phyloP scores from a whole-genome alignment of 2,113 vertebrate species.

The Onychostoma macrolepis region DNA sequence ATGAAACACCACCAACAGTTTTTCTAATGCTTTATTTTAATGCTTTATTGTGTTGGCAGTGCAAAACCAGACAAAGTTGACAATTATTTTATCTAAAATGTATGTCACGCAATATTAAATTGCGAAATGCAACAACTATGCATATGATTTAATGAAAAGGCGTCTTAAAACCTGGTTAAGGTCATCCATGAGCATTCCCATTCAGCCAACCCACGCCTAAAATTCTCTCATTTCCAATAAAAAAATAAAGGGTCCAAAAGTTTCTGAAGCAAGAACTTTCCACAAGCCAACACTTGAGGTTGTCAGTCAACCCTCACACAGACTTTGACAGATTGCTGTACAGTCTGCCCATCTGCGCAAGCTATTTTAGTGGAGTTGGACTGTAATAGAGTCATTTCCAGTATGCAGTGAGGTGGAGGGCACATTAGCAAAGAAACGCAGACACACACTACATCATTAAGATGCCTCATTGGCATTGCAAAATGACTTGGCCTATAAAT shows the following conservation, averaged over 20 bases:
- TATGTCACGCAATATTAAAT: neutral
- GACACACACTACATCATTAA: conserved; percentile 53
- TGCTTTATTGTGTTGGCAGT: neutral
- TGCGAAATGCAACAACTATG: neutral
- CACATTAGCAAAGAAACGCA: conserved; percentile 61
- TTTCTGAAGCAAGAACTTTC: conserved; percentile 20
- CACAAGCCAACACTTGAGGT: conserved; percentile 34
- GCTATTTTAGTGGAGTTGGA: conserved; percentile 57
- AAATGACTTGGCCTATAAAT: conserved; percentile 32
- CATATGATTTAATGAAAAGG: neutral
- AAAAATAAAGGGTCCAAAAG: neutral
- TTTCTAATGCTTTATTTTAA: neutral
- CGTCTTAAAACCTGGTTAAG: neutral
- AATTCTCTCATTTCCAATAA: neutral
- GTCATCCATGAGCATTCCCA: neutral
- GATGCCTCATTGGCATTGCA: conserved; percentile 35
- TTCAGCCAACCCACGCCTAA: neutral
- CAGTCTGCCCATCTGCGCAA: conserved; percentile 58
- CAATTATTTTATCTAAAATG: neutral
- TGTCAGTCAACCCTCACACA: conserved; percentile 57
- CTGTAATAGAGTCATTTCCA: conserved; percentile 66
- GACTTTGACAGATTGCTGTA: conserved; percentile 48
- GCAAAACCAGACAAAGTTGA: neutral
- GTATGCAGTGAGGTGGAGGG: conserved; percentile 62
- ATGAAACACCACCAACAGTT: neutral